Base-by-base conservation (phyloP, 2,888 invertebrate genomes). In the Leptogaster cylindrica region DNA sequence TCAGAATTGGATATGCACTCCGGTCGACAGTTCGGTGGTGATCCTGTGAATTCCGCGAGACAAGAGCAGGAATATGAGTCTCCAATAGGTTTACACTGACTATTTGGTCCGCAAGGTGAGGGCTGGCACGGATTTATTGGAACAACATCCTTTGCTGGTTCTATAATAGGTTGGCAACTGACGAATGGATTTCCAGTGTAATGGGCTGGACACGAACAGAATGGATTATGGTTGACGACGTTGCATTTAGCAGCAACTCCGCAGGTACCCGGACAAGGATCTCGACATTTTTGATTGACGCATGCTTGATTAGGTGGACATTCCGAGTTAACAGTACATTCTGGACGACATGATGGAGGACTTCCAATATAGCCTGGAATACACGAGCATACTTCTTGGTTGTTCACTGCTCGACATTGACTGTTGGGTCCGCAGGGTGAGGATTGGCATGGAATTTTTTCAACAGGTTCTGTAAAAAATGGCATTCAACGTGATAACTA, bases 381-480 rank as follows among this genome's bases (percentile, higher is more conserved):
- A 75, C 90, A 91, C 2, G 89, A 88, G 76, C 90, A 90, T 5
- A 89, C 87, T 1, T 89, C 88, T 77, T 90, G 89, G 55, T 85
- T 86, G 75, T 90, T 90, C 2, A 86, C 79, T 71, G 84, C 83
- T 72, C 88, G 86, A 76, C 92, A 92, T 76, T 89, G 89, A 73
- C 91, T 90, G 76, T 90, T 89, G 8, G 90, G 88, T 18, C 91
- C 91, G 74, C 91, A 91, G 0, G 89, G 90, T 48, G 88, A 86
- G 41, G 87, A 85, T 69, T 81, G 81, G 71, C 85, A 84, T 28
- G 86, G 85, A 69, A 84, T 83, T 70, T 76, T 48, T 31, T 78
- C 76, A 39, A 74, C 74, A 23, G 82, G 83, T n/a, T 73, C 75
- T 78, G 74, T 16, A 75, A 66, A 73, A 66, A 33, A 12, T 51